Evolutionary conservation across 2,888 invertebrate genomes (phyloP).

Genomic region (Drosophila stalkeri): DNA sequence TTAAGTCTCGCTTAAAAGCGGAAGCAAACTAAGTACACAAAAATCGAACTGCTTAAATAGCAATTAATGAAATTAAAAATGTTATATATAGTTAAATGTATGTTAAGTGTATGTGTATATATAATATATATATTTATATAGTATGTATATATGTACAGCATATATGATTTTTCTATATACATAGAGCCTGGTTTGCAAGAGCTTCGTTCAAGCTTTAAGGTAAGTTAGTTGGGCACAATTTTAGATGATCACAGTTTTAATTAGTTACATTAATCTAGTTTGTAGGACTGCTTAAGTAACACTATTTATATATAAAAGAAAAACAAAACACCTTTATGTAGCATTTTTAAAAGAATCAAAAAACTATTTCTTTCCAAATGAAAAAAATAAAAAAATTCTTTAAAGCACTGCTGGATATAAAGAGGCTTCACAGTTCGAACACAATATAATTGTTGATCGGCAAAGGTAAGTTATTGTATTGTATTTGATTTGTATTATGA

Average conservation of each 20-base stretch:
- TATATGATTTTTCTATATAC: background rate
- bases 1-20: slow-evolving; percentile 54
- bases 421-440: background rate
- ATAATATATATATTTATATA: background rate
- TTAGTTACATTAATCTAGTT: slow-evolving; percentile 5
- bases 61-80: slow-evolving; percentile 37
- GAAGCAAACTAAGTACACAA: slow-evolving; percentile 20
- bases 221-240: slow-evolving; percentile 30
- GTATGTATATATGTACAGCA: background rate
- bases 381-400: slow-evolving; percentile 13
- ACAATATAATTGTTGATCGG: background rate
- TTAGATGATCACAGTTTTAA: slow-evolving; percentile 4
- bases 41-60: slow-evolving; percentile 16
- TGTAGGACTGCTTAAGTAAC: slow-evolving; percentile 49
- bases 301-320: slow-evolving; percentile 14
- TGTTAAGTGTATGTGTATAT: slow-evolving; percentile 2
- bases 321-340: slow-evolving; percentile 7
- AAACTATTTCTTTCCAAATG: slow-evolving; percentile 55
- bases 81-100: slow-evolving; percentile 49
- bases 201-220: slow-evolving; percentile 23
- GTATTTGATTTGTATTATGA: background rate
- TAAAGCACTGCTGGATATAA: slow-evolving; percentile 38
- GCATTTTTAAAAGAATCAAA: slow-evolving; percentile 40
- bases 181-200: background rate
- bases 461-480: slow-evolving; percentile 39